Evolutionary conservation across 1,140 invertebrate species (phyloP), one percentile per base, ranked within the genome.

Genomic region (Cherax destructor): DNA sequence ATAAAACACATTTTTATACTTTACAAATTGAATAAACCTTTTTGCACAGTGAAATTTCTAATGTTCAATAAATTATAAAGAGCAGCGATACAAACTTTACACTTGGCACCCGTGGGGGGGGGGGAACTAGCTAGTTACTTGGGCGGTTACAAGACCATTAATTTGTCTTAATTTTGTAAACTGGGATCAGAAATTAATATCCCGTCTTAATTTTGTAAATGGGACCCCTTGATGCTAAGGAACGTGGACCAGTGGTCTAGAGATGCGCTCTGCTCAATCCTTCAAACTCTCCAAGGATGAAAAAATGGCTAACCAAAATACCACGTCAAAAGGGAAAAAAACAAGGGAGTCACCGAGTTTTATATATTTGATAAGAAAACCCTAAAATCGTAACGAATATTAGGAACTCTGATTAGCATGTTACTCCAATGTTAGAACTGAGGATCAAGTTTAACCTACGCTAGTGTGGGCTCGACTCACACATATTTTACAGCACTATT

Each of bases 331-430:
- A 69, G 65, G 21, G 21, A 69, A 6, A 21, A 21, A 18, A 69
- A 18, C 52, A n/a, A 5, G 1, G 30, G 30, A 41, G 65, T 21
- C 65, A 69, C 65, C 13, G 16, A 69, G 13, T 69, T 69, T 69
- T 69, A 21, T 69, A 21, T n/a, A 18, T 69, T 69, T n/a, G 6
- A 69, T 69, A 80, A 41, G 47, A 80, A 80, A 50, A 80, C 78
- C 65, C 65, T 18, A 69, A 69, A 69, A 69, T 69, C 16, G 18
- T 69, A 50, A 80, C 78, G 2, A 80, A 80, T 80, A 47, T 80
- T 80, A 80, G 49, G 41, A 50, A 50, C 78, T 50, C 41, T 41
- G 52, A 80, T 80, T 50, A 50, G 47, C 78, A 80, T 50, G 47
- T 52, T 16, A 80, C 52, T 50, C 21, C 47, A 41, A 50, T 47